phyloP scores from a whole-genome alignment of 2,113 vertebrate species.

The Equus przewalskii region DNA sequence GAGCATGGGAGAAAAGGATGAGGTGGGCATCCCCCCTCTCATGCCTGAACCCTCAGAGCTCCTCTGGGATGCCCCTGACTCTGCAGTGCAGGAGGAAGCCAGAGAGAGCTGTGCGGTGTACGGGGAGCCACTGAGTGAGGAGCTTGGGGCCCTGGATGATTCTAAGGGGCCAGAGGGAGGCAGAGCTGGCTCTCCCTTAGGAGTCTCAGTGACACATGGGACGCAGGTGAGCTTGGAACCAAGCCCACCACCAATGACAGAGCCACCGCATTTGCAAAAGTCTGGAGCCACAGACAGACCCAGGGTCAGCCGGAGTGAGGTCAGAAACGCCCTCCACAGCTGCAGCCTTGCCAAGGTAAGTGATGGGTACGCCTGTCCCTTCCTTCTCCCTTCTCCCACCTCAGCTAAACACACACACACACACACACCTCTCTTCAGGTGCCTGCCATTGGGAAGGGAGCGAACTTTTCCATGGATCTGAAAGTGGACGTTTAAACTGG shows the following conservation, averaged over 20 bases:
- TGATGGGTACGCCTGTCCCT: accelerated
- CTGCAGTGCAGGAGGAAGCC: not conserved
- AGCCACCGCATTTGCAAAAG: not conserved
- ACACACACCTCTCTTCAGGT: too few relatives aligned
- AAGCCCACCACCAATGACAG: not conserved
- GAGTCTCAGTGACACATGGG: not conserved
- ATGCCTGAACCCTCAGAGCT: not conserved
- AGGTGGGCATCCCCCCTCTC: not conserved
- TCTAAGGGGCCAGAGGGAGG: not conserved
- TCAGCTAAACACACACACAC: too few relatives aligned
- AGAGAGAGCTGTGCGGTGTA: too few relatives aligned
- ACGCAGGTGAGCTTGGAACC: not conserved
- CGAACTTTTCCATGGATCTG: not conserved
- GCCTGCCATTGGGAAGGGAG: not conserved
- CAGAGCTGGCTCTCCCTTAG: not conserved
- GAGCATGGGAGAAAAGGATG: not conserved
- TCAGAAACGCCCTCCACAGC: not conserved
- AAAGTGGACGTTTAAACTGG: not conserved
- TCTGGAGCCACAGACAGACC: not conserved
- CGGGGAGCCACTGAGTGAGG: not conserved
- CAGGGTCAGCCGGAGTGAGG: too few relatives aligned
- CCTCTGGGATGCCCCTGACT: not conserved
- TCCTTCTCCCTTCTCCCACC: too few relatives aligned
- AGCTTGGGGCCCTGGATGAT: not conserved
- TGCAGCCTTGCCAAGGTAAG: not conserved